Conservation (phyloP, 2,888 invertebrate genomes). For the Pilophorus perplexus region DNA sequence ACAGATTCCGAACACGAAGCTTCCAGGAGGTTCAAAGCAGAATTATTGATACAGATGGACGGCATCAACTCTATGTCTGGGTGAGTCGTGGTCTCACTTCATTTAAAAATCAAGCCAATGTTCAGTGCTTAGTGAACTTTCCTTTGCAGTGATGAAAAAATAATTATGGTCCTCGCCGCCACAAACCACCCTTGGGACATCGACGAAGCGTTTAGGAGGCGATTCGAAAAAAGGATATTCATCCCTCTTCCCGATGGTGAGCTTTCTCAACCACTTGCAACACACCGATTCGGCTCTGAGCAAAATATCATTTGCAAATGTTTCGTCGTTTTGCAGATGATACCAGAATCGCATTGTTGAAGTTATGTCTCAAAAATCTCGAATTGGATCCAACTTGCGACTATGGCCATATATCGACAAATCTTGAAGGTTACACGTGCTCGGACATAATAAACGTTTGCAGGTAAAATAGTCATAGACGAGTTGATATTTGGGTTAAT, state of each 20-base stretch:
- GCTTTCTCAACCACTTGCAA: not conserved
- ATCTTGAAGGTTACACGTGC: slow-evolving; percentile 78
- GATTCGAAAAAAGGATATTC: slow-evolving; percentile 85
- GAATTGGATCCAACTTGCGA: slow-evolving; percentile 62
- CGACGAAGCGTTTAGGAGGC: slow-evolving; percentile 79
- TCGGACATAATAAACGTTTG: slow-evolving; percentile 88
- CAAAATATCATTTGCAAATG: too few relatives aligned
- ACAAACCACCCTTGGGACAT: slow-evolving; percentile 92
- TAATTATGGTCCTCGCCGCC: slow-evolving; percentile 84
- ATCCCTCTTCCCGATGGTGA: slow-evolving; percentile 77
- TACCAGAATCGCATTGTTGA: slow-evolving; percentile 65
- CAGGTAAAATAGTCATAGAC: slow-evolving; percentile 62
- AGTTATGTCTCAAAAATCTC: slow-evolving; percentile 69
- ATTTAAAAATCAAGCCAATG: not conserved
- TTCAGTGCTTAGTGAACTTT: not conserved
- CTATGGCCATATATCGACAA: slow-evolving; percentile 61
- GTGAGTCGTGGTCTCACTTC: too few relatives aligned
- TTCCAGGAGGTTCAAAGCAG: slow-evolving; percentile 78
- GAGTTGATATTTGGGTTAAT: not conserved
- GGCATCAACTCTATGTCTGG: slow-evolving; percentile 64
- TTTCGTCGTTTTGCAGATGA: slow-evolving; percentile 61
- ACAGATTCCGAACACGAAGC: slow-evolving; percentile 86
- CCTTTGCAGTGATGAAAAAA: slow-evolving; percentile 53
- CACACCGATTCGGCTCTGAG: too few relatives aligned
- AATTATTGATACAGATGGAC: slow-evolving; percentile 88